These are phyloP conservation scores for Parazoanthus atlanticus DNA, from an alignment of 92 coral and sea anemone species.

Conservation along the genomic window DNA sequence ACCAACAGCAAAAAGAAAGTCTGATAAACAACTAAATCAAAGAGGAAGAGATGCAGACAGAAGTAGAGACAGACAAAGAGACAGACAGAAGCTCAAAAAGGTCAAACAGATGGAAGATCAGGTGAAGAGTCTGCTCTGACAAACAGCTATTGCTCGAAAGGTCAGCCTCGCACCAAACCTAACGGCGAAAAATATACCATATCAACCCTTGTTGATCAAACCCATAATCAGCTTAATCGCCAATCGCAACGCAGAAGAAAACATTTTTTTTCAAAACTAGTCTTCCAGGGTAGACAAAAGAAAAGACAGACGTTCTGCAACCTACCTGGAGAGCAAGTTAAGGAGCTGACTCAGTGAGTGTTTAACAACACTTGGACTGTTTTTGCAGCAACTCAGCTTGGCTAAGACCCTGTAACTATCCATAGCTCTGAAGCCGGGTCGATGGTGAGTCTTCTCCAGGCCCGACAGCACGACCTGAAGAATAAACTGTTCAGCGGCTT, in stretches of 20 bases:
- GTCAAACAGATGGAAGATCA: neutral
- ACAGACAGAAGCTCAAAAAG: neutral
- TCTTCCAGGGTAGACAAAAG: neutral
- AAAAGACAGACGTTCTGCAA: neutral
- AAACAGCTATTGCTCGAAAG: too few relatives aligned
- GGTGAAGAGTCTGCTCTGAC: too few relatives aligned
- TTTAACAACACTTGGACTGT: slow-evolving; percentile 1
- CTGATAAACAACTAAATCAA: too few relatives aligned
- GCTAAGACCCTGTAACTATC: slow-evolving; percentile 3
- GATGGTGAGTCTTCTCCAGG: neutral
- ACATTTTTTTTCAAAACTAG: neutral
- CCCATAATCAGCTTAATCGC: too few relatives aligned
- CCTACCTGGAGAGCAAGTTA: slow-evolving; percentile 14
- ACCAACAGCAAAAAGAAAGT: neutral
- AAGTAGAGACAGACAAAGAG: neutral
- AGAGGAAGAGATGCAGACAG: neutral
- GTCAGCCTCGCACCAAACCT: too few relatives aligned
- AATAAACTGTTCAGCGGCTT: slow-evolving; percentile 13
- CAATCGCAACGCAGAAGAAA: too few relatives aligned
- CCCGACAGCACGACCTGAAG: slow-evolving; percentile 1
- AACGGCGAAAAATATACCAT: too few relatives aligned
- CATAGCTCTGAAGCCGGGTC: neutral
- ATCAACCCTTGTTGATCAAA: too few relatives aligned
- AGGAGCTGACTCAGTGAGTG: slow-evolving; percentile 17
- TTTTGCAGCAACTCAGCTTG: slow-evolving; percentile 10